Base-by-base conservation (phyloP, 2,113 vertebrate genomes). In the Brachyhypopomus occidentalis region DNA sequence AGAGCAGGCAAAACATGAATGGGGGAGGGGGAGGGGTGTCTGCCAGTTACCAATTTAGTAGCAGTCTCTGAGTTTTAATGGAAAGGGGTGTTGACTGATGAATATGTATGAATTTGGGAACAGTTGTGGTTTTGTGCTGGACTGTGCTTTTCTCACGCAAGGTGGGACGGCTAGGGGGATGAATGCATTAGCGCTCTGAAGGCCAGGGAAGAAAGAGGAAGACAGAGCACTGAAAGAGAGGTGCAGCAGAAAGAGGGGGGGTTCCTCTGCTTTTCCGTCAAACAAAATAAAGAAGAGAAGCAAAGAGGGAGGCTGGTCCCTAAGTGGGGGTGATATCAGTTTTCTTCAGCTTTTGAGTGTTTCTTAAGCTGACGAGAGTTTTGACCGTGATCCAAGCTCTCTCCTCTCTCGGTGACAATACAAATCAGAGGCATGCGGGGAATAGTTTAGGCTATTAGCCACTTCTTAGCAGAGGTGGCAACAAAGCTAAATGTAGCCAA, bases 81-180 rank as follows among this genome's bases (percentile, higher is more conserved):
- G 90, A 89, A 90, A 87, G 87, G 92, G 88, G 91, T 93, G 91
- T 90, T 92, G 88, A 89, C 89, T 90, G 86, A 93, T 95, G 91
- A 94, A 95, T 94, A 95, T 95, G 95, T 93, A 94, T 92, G 93
- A 94, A 89, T 84, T 85, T 81, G 78, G 85, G 89, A 93, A 93
- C 91, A 92, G 92, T 92, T 91, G 86, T 89, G 88, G 89, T 92
- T 88, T 92, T 92, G 91, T 93, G 89, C 89, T 82, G 85, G 0
- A 0, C 48, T 77, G 81, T 72, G 59, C 55, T 92, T 94, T 89
- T 93, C 93, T 93, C 90, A 90, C 85, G 89, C 88, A 93, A 94
- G 91, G 93, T 95, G 86, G 92, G 91, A 90, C 88, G 84, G 83
- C 82, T 79, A 89, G 87, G 89, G 89, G 92, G 92, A 94, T 92